Evolutionary conservation across 2,797 vertebrate species (phyloP), one percentile per base, ranked within the genome.

Genomic region (Acipenser transmontanus): DNA sequence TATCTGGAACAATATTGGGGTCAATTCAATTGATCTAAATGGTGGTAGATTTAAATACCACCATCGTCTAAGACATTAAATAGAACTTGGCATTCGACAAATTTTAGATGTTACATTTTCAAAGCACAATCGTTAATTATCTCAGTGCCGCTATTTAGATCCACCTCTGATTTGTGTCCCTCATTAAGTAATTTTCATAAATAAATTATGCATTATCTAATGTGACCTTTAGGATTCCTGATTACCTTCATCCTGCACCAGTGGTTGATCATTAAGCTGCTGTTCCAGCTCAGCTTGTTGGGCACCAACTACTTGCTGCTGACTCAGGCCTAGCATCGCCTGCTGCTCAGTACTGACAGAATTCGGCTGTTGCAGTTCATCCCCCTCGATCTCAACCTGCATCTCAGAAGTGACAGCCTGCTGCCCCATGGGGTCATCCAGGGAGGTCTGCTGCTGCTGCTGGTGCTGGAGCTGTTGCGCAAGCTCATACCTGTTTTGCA

Each of bases 381-480:
- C 83, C 0, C 84, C 86, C 68, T 93, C 92, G 49, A 97, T 91
- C 77, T 94, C 92, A 67, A 93, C 93, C 66, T 95, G 94, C 75
- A 96, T 87, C 62, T 93, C 92, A 11, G 93, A 87, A 14, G 88
- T 73, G 67, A 93, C 92, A 7, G 82, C 62, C 50, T 82, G 82
- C 50, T 85, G 88, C 72, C 88, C 93, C 73, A 90, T 68, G 47
- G 89, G 80, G 71, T 93, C 92, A 0, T 93, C 94, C 66, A 87
- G 50, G 0, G 89, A 75, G 71, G 85, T 34, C 34, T 34, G 34
- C 34, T 34, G 34, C 34, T 87, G 89, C 64, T 94, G 93, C 66
- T 88, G 89, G 69, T 95, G 88, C 61, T 91, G 95, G 57, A 97
- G 88, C 80, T 98, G 96, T 75, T 98, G 96, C 17, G 93, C 95